Evolutionary conservation across 2,113 vertebrate genomes (phyloP).

Genomic region (Dendrocopos noguchii): DNA sequence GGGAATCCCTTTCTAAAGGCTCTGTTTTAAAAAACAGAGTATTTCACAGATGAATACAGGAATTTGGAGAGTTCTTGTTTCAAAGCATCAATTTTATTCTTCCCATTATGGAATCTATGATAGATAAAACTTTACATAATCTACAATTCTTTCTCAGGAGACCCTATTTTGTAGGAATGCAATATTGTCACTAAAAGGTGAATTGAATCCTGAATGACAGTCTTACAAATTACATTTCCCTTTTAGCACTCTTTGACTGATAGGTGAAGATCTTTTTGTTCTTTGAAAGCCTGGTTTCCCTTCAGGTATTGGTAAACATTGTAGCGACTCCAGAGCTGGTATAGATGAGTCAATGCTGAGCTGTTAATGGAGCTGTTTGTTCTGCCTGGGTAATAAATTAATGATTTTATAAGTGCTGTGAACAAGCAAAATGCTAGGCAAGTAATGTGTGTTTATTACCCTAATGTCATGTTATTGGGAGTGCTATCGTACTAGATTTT

Average conservation of each 20-base stretch:
- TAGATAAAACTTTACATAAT: background rate
- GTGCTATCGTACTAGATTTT: background rate
- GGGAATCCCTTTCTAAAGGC: background rate
- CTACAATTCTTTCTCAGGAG: background rate
- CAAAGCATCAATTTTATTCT: background rate
- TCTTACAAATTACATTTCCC: background rate
- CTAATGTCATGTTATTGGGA: background rate
- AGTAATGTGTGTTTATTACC: background rate
- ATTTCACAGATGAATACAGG: background rate
- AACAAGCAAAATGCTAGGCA: background rate
- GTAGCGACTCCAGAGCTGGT: background rate
- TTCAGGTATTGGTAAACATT: background rate
- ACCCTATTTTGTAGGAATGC: background rate
- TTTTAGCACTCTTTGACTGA: background rate
- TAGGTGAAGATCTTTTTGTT: background rate
- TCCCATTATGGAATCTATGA: background rate
- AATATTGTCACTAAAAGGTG: background rate
- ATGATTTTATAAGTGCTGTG: background rate
- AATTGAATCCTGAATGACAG: background rate
- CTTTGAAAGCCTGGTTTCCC: background rate
- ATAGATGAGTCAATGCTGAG: background rate
- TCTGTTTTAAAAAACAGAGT: background rate
- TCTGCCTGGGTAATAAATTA: constrained; percentile 15
- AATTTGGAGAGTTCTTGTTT: background rate
- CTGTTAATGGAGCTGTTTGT: background rate